Percentiles rank a stretch among this genome's conserved stretches.
Evolutionary conservation across 2,113 vertebrate genomes (phyloP).

Genomic region (Manacus vitellinus): DNA sequence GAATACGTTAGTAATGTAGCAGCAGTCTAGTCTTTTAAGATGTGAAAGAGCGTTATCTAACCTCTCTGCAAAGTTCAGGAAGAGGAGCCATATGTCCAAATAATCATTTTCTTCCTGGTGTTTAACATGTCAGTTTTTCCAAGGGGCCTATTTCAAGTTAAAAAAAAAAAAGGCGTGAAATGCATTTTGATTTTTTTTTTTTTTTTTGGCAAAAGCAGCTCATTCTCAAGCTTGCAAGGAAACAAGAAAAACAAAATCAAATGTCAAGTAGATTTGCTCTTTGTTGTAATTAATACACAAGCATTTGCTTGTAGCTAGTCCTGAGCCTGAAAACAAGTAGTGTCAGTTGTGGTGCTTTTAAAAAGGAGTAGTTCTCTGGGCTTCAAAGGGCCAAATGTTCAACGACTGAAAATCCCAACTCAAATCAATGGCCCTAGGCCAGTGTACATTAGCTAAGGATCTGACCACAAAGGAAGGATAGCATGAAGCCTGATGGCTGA

Average conservation of each 20-base stretch:
- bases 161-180: slow-evolving; percentile 50
- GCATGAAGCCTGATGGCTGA: not conserved
- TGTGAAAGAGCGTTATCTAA: slow-evolving; percentile 63
- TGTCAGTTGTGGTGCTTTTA: not conserved
- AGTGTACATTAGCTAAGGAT: not conserved
- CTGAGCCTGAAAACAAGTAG: slow-evolving; percentile 14
- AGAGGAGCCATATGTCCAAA: slow-evolving; percentile 70
- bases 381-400: not conserved
- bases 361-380: not conserved
- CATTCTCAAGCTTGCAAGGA: slow-evolving; percentile 58
- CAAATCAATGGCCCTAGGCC: not conserved
- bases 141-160: slow-evolving; percentile 48
- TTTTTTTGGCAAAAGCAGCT: slow-evolving; percentile 58
- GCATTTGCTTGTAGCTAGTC: slow-evolving; percentile 25
- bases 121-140: slow-evolving; percentile 62
- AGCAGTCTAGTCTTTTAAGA: slow-evolving; percentile 59
- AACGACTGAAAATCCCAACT: not conserved
- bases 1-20: slow-evolving; percentile 53
- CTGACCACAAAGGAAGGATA: not conserved
- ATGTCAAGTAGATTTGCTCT: slow-evolving; percentile 71
- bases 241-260: slow-evolving; percentile 71
- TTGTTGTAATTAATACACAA: slow-evolving; percentile 66
- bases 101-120: slow-evolving; percentile 61
- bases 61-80: slow-evolving; percentile 56
- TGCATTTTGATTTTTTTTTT: slow-evolving; percentile 21